Evolutionary conservation across 2,113 vertebrate species (phyloP).

Genomic region (Ptychochromis oligacanthus): DNA sequence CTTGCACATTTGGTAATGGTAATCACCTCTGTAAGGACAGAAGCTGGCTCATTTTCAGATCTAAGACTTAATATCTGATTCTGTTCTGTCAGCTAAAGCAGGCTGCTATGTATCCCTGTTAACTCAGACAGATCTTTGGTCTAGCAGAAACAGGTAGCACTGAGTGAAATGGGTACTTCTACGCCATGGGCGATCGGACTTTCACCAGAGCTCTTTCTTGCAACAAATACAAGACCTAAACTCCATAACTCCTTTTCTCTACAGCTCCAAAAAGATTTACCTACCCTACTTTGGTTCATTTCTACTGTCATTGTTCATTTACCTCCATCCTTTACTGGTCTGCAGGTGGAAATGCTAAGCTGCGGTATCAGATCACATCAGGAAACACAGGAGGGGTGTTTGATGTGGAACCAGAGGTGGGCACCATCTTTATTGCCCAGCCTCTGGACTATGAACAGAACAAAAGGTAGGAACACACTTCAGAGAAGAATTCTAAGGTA

Average conservation of each 20-base stretch:
- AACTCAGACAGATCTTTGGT: background rate
- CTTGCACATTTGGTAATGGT: background rate
- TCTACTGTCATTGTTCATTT: background rate
- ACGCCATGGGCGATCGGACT: background rate
- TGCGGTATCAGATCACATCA: slow-evolving; percentile 89
- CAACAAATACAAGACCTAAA: background rate
- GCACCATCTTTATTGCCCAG: slow-evolving; percentile 86
- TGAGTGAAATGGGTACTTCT: background rate
- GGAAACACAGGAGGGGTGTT: slow-evolving; percentile 87
- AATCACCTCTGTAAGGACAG: background rate
- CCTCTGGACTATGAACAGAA: slow-evolving; percentile 88
- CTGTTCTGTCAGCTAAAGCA: background rate
- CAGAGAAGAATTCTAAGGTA: background rate
- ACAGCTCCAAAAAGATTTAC: background rate
- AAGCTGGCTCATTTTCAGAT: background rate
- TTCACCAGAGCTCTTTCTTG: slow-evolving; percentile 5
- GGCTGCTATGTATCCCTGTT: background rate
- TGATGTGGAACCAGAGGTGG: slow-evolving; percentile 87
- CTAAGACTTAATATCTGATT: background rate
- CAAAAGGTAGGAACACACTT: slow-evolving; percentile 69
- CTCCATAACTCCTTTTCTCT: background rate
- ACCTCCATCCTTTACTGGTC: background rate
- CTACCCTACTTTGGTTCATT: background rate
- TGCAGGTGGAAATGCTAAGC: slow-evolving; percentile 87
- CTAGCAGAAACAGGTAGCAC: slow-evolving; percentile 5